Evolutionary conservation across 2,888 invertebrate species (phyloP), one percentile per base, ranked within the genome.

Genomic region (Pterostichus niger): DNA sequence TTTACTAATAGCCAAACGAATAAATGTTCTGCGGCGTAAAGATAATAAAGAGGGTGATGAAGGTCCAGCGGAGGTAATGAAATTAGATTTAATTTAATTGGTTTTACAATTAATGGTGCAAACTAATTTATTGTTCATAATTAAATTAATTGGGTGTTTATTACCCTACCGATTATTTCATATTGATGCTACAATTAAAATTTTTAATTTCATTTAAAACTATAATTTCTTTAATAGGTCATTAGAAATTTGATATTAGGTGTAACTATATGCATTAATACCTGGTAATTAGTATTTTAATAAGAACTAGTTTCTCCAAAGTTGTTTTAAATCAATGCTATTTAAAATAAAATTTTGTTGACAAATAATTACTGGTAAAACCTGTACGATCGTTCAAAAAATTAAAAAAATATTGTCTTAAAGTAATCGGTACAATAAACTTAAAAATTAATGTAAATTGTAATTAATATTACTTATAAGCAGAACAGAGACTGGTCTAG

Each of bases 11-110:
- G 59, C 59, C 59, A 59, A 59, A 59, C 59, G 49, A 49, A 49
- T 49, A 13, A 49, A 49, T 49, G 49, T 49, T 59, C 59, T 59
- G 24, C 24, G 24, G 31, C 24, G 24, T 31, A 40, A 33, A 64
- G 64, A 64, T 64, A 64, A 64, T 64, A 64, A 64, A 64, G 33
- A 33, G 13, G 33, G 33, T 64, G 64, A 64, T 64, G 64, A 64
- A 64, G 64, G 64, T 64, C 64, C 64, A 13, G 64, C 64, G 10
- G 13, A 49, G 49, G 49, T 64, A 64, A 64, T 64, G 35, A 40
- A 35, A 64, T 64, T 64, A 64, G 64, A 64, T 64, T n/a, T 64
- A 24, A 35, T 64, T 64, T 64, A 64, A 64, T 64, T 64, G 64
- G 31, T 64, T 33, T 11, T 64, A 64, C 64, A 64, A 35, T 64